Evolutionary conservation across 2,797 vertebrate genomes (phyloP), one percentile per base, ranked within the genome.

Genomic region (Acomys russatus): DNA sequence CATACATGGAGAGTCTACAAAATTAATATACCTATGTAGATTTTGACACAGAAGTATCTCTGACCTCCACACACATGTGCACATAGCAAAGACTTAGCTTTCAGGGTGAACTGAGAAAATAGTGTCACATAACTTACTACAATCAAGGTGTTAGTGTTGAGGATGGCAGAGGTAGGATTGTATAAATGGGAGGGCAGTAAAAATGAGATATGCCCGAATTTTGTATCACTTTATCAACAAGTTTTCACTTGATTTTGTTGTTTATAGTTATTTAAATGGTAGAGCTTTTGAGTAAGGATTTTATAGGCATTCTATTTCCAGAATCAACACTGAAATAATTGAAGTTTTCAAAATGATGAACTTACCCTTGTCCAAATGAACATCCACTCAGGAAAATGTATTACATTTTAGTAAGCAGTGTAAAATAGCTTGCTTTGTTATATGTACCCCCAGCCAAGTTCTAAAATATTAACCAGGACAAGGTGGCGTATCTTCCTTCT

Each of bases 261-360:
- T 80, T 73, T 8, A 56, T 35, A 30, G 10, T 56, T 38, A 76
- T 77, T 71, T 66, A 91, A 14, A 10, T 15, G 15, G 7, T 9
- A 23, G 14, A 0, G 61, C 10, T 68, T 77, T 20, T 38, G 2
- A 85, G 14, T 56, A 90, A 92, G 30, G 3, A 49, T 2, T 49
- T 54, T 6, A 14, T 12, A 92, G 17, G n/a, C 2, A 0, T 1
- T 74, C 20, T n/a, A 59, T n/a, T 15, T 35, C 64, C 6, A 11
- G 74, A 92, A 89, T 83, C 10, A 82, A 44, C 10, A 73, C 11
- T 61, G 51, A 85, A 96, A 90, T 88, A 9, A 15, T 59, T 33
- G 66, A 80, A 10, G 15, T 22, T 80, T 59, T 33, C 63, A 14
- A 61, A 63, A 15, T 17, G 23, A 23, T 54, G 9, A 84, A 66